Conservation (phyloP, 37 sponge, comb jelly and placozoan genomes). For the Amphimedon queenslandica region DNA sequence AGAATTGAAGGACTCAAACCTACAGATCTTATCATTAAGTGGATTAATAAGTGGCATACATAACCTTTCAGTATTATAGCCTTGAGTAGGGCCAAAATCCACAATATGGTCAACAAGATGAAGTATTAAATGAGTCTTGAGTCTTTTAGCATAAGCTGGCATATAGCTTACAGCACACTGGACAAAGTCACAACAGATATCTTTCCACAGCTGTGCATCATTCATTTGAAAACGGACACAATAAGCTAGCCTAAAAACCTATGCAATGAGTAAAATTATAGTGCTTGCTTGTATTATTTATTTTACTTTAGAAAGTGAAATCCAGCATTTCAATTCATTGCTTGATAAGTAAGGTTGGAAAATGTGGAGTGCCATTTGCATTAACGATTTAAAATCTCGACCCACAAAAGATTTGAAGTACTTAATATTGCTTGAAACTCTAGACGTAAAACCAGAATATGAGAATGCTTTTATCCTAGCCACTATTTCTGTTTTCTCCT, state of each 20-base stretch:
- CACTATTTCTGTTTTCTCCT: slow-evolving; percentile 25
- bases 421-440: slow-evolving; percentile 16
- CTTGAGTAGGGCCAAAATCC: slow-evolving; percentile 37
- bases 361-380: slow-evolving; percentile 14
- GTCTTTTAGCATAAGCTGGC: slow-evolving; percentile 11
- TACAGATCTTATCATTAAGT: background rate
- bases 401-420: slow-evolving; percentile 54
- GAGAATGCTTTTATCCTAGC: slow-evolving; percentile 21
- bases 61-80: slow-evolving; percentile 56
- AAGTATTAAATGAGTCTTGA: slow-evolving; percentile 40
- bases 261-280: background rate
- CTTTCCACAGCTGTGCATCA: background rate
- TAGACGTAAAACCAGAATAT: slow-evolving; percentile 25
- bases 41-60: background rate
- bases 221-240: background rate
- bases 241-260: slow-evolving; percentile 32
- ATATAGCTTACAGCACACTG: background rate
- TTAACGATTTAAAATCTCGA: slow-evolving; percentile 25
- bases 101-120: slow-evolving; percentile 35
- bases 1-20: slow-evolving; percentile 5
- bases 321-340: background rate
- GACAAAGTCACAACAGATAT: slow-evolving; percentile 20
- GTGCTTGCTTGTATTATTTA: background rate
- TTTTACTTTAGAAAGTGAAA: background rate
- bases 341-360: background rate